phyloP scores from a whole-genome alignment of 30 jellyfish, hydroid and myxozoan genomes.

The Sanderia malayensis region DNA sequence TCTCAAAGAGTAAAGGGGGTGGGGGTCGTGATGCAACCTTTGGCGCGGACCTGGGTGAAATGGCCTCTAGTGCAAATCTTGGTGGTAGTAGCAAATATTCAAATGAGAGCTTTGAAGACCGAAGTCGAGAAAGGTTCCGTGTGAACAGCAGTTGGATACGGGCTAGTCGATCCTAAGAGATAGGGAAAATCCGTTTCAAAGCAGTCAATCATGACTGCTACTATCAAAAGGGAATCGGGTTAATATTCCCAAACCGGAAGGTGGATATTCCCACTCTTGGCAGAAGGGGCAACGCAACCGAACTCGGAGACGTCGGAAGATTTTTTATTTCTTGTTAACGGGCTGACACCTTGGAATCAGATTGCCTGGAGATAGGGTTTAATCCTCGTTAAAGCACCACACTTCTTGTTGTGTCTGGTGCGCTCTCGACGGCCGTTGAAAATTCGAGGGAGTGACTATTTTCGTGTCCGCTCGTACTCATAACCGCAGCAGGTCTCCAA shows the following conservation, averaged over 20 bases:
- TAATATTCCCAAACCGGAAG: conserved; percentile 56
- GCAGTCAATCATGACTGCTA: conserved; percentile 17
- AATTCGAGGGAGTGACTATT: too few relatives aligned
- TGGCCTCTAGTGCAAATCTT: conserved; percentile 72
- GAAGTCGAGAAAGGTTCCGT: conserved; percentile 85
- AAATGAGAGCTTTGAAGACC: conserved; percentile 70
- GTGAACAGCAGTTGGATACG: conserved; percentile 85
- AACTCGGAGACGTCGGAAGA: conserved; percentile 54
- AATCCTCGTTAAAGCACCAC: too few relatives aligned
- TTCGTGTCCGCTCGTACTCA: conserved; percentile 65
- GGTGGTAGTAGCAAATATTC: conserved; percentile 82
- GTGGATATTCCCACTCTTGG: conserved; percentile 58
- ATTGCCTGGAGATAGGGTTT: too few relatives aligned
- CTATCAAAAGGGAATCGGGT: conserved; percentile 1
- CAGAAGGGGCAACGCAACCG: conserved; percentile 57
- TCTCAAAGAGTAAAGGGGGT: conserved; percentile 65
- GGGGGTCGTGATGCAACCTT: conserved; percentile 65
- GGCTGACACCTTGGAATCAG: too few relatives aligned
- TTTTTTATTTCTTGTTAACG: too few relatives aligned
- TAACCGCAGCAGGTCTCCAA: too few relatives aligned
- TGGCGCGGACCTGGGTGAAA: conserved; percentile 80
- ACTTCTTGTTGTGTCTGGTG: too few relatives aligned
- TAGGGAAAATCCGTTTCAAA: conserved; percentile 66
- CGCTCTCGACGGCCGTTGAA: too few relatives aligned
- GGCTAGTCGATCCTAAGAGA: conserved; percentile 66